Conservation (phyloP, 2,113 vertebrate species). For the Onychostoma macrolepis region DNA sequence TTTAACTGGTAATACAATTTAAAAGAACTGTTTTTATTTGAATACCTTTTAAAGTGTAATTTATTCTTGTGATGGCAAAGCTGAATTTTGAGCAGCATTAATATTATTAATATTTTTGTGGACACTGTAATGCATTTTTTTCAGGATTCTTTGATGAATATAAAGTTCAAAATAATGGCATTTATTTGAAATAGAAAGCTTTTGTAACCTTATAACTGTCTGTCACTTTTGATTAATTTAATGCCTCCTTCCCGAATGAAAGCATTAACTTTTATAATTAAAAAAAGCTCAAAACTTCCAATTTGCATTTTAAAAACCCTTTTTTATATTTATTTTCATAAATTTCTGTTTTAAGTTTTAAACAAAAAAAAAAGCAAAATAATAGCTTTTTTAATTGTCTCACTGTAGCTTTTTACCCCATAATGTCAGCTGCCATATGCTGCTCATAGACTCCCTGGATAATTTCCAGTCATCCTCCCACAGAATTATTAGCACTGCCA, state of each 20-base stretch:
- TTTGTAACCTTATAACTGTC: neutral
- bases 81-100: no score
- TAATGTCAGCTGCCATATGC: slow-evolving; percentile 38
- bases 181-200: neutral
- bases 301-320: neutral
- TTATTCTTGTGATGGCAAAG: no score
- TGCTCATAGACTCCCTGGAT: slow-evolving; percentile 12
- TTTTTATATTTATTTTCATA: no score
- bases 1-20: neutral
- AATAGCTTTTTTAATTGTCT: slow-evolving; percentile 1
- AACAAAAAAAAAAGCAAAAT: neutral
- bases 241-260: neutral
- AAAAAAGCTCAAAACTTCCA: neutral
- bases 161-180: neutral
- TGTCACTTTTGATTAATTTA: neutral
- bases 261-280: neutral
- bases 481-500: slow-evolving; percentile 35
- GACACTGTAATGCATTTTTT: neutral
- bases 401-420: slow-evolving; percentile 1
- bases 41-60: no score
- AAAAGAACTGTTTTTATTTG: no score
- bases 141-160: neutral
- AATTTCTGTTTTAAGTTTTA: neutral
- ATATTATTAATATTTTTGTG: neutral
- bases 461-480: slow-evolving; percentile 47